These are phyloP conservation scores for Cyrtonyx montezumae DNA, from an alignment of 2,113 vertebrate genomes.

Conservation along the genomic window DNA sequence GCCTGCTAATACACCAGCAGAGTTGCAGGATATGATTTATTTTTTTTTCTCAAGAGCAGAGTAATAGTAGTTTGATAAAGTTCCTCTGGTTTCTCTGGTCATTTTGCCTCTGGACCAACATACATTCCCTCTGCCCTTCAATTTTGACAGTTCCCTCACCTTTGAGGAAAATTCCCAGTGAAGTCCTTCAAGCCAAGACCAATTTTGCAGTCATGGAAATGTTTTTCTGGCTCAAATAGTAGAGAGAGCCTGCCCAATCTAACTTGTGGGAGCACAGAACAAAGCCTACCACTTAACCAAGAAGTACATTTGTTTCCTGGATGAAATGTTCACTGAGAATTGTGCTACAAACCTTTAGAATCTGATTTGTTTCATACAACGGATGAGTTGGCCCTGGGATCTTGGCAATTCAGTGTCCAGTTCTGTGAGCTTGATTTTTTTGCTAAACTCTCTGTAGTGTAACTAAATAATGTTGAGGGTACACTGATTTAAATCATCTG, in stretches of 20 bases:
- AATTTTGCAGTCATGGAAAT: not conserved
- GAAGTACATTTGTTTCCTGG: not conserved
- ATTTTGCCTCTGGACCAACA: accelerated
- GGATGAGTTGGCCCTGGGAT: not conserved
- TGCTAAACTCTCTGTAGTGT: not conserved
- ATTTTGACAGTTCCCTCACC: conserved; percentile 13
- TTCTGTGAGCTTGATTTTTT: not conserved
- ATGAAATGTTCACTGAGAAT: not conserved
- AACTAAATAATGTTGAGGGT: not conserved
- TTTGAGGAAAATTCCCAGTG: not conserved
- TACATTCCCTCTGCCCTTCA: not conserved
- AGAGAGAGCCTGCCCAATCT: not conserved
- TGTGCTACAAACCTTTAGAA: not conserved
- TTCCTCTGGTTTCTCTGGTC: not conserved
- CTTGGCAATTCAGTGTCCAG: not conserved
- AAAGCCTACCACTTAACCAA: not conserved
- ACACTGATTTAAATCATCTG: not conserved
- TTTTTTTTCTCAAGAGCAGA: not conserved
- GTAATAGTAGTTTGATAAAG: not conserved
- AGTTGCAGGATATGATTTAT: not conserved
- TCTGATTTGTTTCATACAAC: not conserved
- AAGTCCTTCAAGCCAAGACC: not conserved
- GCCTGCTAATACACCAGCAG: not conserved
- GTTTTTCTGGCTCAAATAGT: not conserved
- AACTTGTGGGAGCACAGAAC: not conserved